Evolutionary conservation across 1,140 invertebrate genomes (phyloP), one percentile per base, ranked within the genome.

Genomic region (Pomphorhynchus laevis): DNA sequence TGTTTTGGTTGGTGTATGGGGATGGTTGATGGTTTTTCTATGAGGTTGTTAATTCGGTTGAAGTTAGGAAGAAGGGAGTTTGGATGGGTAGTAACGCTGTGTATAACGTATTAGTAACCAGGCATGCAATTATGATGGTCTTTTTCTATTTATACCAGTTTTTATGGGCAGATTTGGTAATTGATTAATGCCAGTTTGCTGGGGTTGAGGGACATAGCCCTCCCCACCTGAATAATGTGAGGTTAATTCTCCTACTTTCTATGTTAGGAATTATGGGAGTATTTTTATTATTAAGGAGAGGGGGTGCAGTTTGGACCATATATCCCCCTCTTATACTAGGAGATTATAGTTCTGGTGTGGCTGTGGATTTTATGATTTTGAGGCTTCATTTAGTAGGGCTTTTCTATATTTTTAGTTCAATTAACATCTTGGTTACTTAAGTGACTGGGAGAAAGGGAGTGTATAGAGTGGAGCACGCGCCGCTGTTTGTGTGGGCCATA

Each of bases 81-180:
- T 33, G 56, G 67, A 51, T 65, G 70, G 55, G 58, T 56, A 61
- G 69, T 61, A 64, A 67, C 50, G 63, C 69, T 61, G 62, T 68
- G 53, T 70, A 69, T 62, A 70, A 71, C 57, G 57, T 62, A 40
- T 59, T 71, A 53, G 63, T 71, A 14, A 72, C 69, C 6, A 58
- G 61, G 5, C 68, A 72, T 61, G 69, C 66, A 44, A 68, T 71
- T 58, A 51, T 70, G 47, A 71, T 70, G 64, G 69, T 71, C 66
- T 72, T 71, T 56, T 70, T 61, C 67, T 70, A 59, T 65, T 71
- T 43, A 71, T 71, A 61, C 69, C 68, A 36, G 61, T 68, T 53
- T 63, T 71, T 64, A 67, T 72, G 62, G 70, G 69, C 32, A 68
- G 69, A 47, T 71, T 72, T 62, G 68, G 68, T 46, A 72, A 72